phyloP scores from a whole-genome alignment of 1,140 invertebrate species.

The Drosophila lowei region DNA sequence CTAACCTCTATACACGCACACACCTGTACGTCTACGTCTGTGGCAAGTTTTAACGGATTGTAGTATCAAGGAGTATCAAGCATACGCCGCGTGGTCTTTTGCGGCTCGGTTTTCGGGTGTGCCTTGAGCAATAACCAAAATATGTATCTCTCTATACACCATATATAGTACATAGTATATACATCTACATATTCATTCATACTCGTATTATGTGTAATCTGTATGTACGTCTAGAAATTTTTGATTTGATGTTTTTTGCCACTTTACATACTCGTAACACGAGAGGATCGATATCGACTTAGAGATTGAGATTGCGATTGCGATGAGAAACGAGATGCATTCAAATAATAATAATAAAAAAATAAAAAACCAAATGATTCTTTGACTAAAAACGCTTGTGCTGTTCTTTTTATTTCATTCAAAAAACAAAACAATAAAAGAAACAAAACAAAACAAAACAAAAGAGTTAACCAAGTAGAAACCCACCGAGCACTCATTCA shows the following conservation, averaged over 20 bases:
- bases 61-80: conserved; percentile 38
- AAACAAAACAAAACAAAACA: conserved; percentile 22
- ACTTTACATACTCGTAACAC: conserved; percentile 42
- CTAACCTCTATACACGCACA: conserved; percentile 8
- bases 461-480: conserved; percentile 36
- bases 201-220: conserved; percentile 34
- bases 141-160: conserved; percentile 31
- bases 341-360: conserved; percentile 67
- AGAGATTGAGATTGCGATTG: conserved; percentile 38
- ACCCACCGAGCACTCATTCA: conserved; percentile 72
- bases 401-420: conserved; percentile 81
- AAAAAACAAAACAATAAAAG: conserved; percentile 22
- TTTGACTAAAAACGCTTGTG: conserved; percentile 82
- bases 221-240: conserved; percentile 52
- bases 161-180: conserved; percentile 5
- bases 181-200: conserved; percentile 30
- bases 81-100: conserved; percentile 55
- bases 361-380: conserved; percentile 77
- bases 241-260: conserved; percentile 50
- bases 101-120: conserved; percentile 46
- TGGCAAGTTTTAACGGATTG: conserved; percentile 11
- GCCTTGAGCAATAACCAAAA: conserved; percentile 52
- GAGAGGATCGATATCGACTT: conserved; percentile 28
- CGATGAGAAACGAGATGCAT: conserved; percentile 71
- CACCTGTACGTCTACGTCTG: background rate